These are phyloP conservation scores for Cerastoderma edule DNA, from an alignment of 2,888 invertebrate genomes.

Conservation along the genomic window DNA sequence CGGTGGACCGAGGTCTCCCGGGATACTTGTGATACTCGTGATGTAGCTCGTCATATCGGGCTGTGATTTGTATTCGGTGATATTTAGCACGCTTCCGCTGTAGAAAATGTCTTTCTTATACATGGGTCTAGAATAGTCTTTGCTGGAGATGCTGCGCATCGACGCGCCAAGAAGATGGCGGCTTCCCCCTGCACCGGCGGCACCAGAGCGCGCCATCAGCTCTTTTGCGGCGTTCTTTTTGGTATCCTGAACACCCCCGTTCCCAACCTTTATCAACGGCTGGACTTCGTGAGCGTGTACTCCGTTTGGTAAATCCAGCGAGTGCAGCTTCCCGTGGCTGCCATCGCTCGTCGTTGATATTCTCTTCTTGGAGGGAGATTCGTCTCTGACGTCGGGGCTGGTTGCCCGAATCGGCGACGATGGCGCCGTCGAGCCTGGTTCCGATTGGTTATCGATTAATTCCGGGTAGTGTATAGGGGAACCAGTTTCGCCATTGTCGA, in stretches of 20 bases:
- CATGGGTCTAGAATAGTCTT: conserved; percentile 88
- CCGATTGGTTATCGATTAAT: conserved; percentile 23
- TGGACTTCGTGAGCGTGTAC: conserved; percentile 65
- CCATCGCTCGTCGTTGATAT: conserved; percentile 35
- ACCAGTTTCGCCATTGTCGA: conserved; percentile 43
- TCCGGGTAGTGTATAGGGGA: conserved; percentile 29
- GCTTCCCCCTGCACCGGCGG: conserved; percentile 39
- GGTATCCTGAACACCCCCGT: conserved; percentile 49
- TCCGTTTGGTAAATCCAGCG: conserved; percentile 44
- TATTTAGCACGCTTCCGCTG: conserved; percentile 96
- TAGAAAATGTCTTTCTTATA: conserved; percentile 99
- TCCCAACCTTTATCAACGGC: conserved; percentile 61
- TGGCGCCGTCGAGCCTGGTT: conserved; percentile 31
- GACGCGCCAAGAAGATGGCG: conserved; percentile 42
- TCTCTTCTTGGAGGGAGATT: conserved; percentile 42
- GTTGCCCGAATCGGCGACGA: conserved; percentile 47
- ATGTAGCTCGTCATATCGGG: conserved; percentile 95
- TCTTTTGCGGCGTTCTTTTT: conserved; percentile 46
- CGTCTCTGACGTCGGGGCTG: conserved; percentile 43
- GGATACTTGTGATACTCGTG: conserved; percentile 95
- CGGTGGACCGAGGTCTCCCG: conserved; percentile 83
- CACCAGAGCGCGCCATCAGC: conserved; percentile 51
- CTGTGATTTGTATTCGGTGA: conserved; percentile 93
- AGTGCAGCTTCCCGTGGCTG: conserved; percentile 31
- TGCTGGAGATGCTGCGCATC: conserved; percentile 50